Base-by-base conservation (phyloP, 2,113 vertebrate species). In the Tichodroma muraria region DNA sequence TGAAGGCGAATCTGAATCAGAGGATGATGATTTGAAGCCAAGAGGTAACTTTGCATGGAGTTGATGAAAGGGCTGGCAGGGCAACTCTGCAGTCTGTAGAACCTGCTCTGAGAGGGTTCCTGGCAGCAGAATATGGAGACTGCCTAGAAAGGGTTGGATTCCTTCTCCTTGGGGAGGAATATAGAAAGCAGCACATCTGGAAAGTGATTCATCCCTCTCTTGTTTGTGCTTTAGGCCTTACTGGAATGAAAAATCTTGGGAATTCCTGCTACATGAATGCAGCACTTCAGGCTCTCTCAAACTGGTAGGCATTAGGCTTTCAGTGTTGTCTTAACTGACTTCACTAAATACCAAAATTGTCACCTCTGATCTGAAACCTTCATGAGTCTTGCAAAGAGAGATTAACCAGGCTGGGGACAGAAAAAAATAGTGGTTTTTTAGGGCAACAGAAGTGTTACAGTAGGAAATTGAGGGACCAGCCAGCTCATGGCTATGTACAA, bases 191-290 rank as follows among this genome's bases (percentile, higher is more conserved):
- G 53, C 38, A 45, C 14, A 8, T 80, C 45, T 91, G 68, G 53
- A 47, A 89, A 91, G 82, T 83, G 45, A 40, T 68, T 75, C 37
- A 66, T 50, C 13, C 24, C 8, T 47, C 50, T 63, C 80, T 27
- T 88, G 28, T 78, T 85, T 93, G 35, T 87, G 70, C 49, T 95
- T 83, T 82, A 98, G 99, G 99, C 84, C 98, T 99, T 94, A 99
- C 99, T 10, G 99, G 99, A 92, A 99, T 99, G 99, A 99, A 99
- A 97, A 99, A 99, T 91, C 99, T 99, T 7, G 99, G 99, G 52
- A 99, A 99, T 96, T 99, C 99, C 37, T 99, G 99, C 97, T 99
- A 99, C 97, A 99, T 99, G 99, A 99, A 99, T 9, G 99, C 99
- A 15, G 99, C 99, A 15, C 98, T 99, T 76, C 99, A 99, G 96